Conservation (phyloP, 2,797 vertebrate genomes). For the Tiaroga cobitis region DNA sequence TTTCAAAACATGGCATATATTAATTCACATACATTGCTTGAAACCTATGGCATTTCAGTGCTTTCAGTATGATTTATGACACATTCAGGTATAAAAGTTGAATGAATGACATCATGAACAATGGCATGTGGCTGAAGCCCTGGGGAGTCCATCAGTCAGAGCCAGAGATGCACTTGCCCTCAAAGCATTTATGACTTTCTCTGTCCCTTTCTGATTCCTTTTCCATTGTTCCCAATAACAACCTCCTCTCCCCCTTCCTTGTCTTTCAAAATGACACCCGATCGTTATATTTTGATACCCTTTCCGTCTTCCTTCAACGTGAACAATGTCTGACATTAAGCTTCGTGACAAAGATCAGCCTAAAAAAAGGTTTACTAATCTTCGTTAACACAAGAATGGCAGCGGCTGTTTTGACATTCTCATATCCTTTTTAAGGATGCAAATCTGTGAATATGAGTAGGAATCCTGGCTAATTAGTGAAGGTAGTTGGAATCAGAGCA, state of each 20-base stretch:
- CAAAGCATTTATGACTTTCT: not conserved
- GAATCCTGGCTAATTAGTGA: constrained; percentile 24
- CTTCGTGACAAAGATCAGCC: constrained; percentile 32
- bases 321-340: constrained; percentile 51
- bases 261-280: constrained; percentile 10
- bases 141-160: constrained; percentile 46
- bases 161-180: constrained; percentile 50
- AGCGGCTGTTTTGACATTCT: constrained; percentile 34
- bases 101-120: constrained; percentile 22
- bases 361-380: constrained; percentile 26
- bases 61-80: not conserved
- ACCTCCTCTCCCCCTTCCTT: constrained; percentile 19
- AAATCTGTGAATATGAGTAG: constrained; percentile 13
- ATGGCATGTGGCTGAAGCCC: constrained; percentile 4
- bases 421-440: constrained; percentile 6
- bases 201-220: constrained; percentile 1
- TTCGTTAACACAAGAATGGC: not conserved
- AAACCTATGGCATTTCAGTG: not conserved
- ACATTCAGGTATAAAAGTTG: constrained; percentile 18
- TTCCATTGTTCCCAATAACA: constrained; percentile 7
- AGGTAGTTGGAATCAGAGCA: constrained; percentile 56
- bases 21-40: not conserved
- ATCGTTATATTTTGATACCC: constrained; percentile 7
- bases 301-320: constrained; percentile 15
- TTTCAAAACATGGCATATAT: not conserved